Evolutionary conservation across 2,113 vertebrate species (phyloP), one percentile per base, ranked within the genome.

Genomic region (Sigmodon hispidus): DNA sequence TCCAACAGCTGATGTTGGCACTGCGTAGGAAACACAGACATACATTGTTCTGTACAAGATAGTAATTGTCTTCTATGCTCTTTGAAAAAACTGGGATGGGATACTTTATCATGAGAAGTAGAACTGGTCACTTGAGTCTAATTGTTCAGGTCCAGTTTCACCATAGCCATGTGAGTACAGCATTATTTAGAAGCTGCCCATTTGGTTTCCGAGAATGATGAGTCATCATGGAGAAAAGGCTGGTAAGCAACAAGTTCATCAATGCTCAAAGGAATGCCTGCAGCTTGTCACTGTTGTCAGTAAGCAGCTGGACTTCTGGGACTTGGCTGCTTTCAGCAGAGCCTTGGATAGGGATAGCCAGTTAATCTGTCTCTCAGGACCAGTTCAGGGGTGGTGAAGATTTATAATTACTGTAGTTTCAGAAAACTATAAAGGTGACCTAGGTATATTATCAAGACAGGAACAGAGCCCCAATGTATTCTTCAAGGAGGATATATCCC

Each of bases 151-250:
- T 80, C 48, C 50, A 63, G 36, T 79, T 87, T 6, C 76, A 59
- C 40, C n/a, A 52, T 31, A 26, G 36, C 8, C n/a, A 0, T 29
- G 11, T 76, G n/a, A 79, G 36, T 59, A 91, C 2, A 43, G 31
- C 45, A 93, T 65, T 91, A 93, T 89, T 79, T 63, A 91, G 85
- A 94, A 89, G 52, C 7, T 83, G 79, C 50, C 88, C 50, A 57
- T 80, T 84, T 93, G 16, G 67, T 36, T 90, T 94, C 79, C 50
- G 92, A 40, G 75, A 95, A 93, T n/a, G n/a, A 70, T 96, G 89
- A 96, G 36, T 96, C 81, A 72, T 34, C 70, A 43, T 13, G 59
- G 61, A 34, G 21, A 40, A 69, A 90, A 91, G 70, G 29, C 17
- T 67, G 45, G 5, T 52, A 17, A 67, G 63, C 22, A 70, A 67